Evolutionary conservation across 2,888 invertebrate species (phyloP).

Genomic region (Athalia rosae): DNA sequence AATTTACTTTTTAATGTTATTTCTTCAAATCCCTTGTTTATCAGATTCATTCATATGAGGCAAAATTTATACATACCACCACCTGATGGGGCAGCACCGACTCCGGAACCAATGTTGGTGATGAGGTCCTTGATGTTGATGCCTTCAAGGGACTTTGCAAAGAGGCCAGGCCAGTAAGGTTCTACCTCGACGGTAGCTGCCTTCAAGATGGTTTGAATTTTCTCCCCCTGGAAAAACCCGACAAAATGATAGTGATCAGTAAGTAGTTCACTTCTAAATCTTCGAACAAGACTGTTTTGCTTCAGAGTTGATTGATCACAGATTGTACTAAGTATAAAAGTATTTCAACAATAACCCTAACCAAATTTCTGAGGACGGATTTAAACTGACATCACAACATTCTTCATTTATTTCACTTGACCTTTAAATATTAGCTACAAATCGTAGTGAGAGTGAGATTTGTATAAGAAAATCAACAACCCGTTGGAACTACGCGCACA

Average conservation of each 20-base stretch:
- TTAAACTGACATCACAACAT: too few relatives aligned
- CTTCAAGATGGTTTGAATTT: conserved; percentile 96
- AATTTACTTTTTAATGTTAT: too few relatives aligned
- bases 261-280: not conserved
- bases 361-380: too few relatives aligned
- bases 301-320: too few relatives aligned
- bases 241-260: conserved; percentile 46
- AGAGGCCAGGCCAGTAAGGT: conserved; percentile 99
- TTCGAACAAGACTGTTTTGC: too few relatives aligned
- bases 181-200: conserved; percentile 97
- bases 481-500: conserved; percentile 15
- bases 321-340: too few relatives aligned
- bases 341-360: too few relatives aligned
- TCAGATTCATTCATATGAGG: not conserved
- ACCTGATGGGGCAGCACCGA: conserved; percentile 88
- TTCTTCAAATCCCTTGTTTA: too few relatives aligned
- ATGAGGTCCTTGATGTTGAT: conserved; percentile 95
- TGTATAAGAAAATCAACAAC: not conserved
- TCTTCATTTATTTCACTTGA: too few relatives aligned
- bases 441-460: too few relatives aligned
- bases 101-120: conserved; percentile 94
- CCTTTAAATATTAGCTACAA: too few relatives aligned
- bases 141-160: conserved; percentile 97
- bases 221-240: conserved; percentile 85
- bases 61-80: conserved; percentile 62